Evolutionary conservation across 2,888 invertebrate species (phyloP), one percentile per base, ranked within the genome.

Genomic region (Drosophila parthenogenetica): DNA sequence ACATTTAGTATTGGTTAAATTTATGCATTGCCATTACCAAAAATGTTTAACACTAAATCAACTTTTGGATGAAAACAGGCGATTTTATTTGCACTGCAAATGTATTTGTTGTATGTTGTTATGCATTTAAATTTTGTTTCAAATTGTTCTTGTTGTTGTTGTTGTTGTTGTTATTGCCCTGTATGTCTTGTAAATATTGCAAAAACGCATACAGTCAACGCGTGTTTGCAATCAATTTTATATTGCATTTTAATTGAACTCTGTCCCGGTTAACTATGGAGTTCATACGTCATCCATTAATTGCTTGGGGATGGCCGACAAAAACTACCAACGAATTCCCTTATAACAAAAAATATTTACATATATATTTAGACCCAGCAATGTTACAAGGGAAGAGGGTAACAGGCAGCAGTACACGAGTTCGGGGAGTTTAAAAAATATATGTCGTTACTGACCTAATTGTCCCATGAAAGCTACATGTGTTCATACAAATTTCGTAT

Each of bases 171-270:
- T 22, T 25, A 25, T 49, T 35, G 49, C 16, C 13, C 14, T 25
- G 32, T 37, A 19, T n/a, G 29, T 22, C 43, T 72, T 65, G 55
- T 59, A 55, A 77, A 69, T 66, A 45, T 62, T 63, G 59, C 22
- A 29, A 14, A 66, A 58, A 48, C 51, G 32, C 40, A 64, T 46
- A 50, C 49, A 37, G 40, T 42, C 53, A 61, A 58, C 43, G 59
- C 32, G 32, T 55, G 64, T 46, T 25, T 48, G 25, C 66, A 60
- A 69, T 79, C 49, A 64, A 67, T 63, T 77, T 68, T 74, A 54
- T 61, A 86, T 80, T 64, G 64, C 43, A 72, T 77, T 86, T 77
- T 66, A 80, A 80, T 82, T 66, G 64, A 73, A 66, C 55, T 46
- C 46, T 53, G 39, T 51, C 49, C 48, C 40, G 46, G 16, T 40